phyloP scores from a whole-genome alignment of 1,140 invertebrate species.

The Laodelphax striatellus region DNA sequence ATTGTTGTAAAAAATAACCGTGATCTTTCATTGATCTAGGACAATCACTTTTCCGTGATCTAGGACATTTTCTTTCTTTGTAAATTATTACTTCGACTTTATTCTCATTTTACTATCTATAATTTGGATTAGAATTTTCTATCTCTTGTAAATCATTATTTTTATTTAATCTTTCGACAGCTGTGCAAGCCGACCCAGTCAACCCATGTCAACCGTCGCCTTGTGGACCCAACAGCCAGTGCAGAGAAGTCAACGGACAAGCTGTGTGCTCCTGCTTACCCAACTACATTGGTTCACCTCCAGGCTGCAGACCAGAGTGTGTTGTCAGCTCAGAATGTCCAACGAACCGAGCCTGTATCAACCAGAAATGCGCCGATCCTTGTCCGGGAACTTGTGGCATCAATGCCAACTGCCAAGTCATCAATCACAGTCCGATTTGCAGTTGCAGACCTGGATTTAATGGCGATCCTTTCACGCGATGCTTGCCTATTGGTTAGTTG shows the following conservation, averaged over 20 bases:
- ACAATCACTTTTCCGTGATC: too few relatives aligned
- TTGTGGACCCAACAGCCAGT: constrained; percentile 66
- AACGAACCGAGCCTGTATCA: constrained; percentile 42
- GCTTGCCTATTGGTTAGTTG: constrained; percentile 21
- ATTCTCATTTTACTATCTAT: too few relatives aligned
- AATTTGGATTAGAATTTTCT: too few relatives aligned
- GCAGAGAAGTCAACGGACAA: constrained; percentile 43
- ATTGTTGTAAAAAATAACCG: too few relatives aligned
- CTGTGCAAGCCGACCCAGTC: constrained; percentile 29
- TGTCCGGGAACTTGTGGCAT: constrained; percentile 45
- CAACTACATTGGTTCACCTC: constrained; percentile 55
- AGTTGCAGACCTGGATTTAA: constrained; percentile 32
- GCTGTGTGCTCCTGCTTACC: constrained; percentile 57
- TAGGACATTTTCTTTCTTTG: too few relatives aligned
- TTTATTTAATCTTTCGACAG: constrained; percentile 14
- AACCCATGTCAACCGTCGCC: constrained; percentile 64
- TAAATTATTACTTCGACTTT: too few relatives aligned
- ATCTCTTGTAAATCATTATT: too few relatives aligned
- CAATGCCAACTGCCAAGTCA: constrained; percentile 39
- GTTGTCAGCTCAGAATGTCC: constrained; percentile 67
- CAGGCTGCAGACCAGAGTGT: constrained; percentile 63
- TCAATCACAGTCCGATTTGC: constrained; percentile 39
- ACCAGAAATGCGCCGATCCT: constrained; percentile 45
- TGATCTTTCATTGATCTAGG: too few relatives aligned
- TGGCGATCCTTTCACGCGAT: constrained; percentile 36